phyloP scores from a whole-genome alignment of 2,113 vertebrate genomes.

The Otocyon megalotis region DNA sequence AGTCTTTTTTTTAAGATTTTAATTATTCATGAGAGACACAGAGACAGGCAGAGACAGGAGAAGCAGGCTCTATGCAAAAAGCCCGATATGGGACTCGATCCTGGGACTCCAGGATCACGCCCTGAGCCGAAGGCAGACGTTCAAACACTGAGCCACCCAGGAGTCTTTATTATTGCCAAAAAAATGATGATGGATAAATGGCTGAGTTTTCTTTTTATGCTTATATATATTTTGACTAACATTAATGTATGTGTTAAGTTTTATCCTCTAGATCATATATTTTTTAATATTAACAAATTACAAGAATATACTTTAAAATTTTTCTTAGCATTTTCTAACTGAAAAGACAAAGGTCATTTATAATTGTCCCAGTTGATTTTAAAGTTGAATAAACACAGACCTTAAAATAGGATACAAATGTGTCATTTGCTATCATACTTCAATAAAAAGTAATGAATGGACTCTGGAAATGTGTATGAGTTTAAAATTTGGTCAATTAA shows the following conservation, averaged over 20 bases:
- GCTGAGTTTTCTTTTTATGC: neutral
- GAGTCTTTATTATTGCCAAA: neutral
- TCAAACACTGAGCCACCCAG: too few relatives aligned
- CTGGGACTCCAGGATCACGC: too few relatives aligned
- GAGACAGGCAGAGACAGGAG: too few relatives aligned
- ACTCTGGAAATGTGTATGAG: constrained; percentile 57
- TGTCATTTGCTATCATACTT: constrained; percentile 55
- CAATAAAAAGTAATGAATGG: constrained; percentile 4
- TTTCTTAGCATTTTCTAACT: constrained; percentile 60
- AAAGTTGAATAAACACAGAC: constrained; percentile 61
- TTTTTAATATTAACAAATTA: constrained; percentile 71
- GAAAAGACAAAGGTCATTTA: constrained; percentile 69
- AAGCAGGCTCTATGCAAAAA: too few relatives aligned
- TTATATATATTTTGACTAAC: constrained; percentile 31
- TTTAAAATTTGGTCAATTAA: constrained; percentile 60
- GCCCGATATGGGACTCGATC: too few relatives aligned
- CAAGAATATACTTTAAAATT: constrained; percentile 1
- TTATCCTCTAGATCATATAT: constrained; percentile 59
- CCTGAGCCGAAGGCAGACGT: too few relatives aligned
- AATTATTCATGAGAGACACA: too few relatives aligned
- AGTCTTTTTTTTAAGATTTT: neutral
- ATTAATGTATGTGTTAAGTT: constrained; percentile 23
- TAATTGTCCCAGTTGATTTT: constrained; percentile 83
- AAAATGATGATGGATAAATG: neutral
- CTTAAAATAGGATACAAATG: constrained; percentile 74